These are phyloP conservation scores for Drosophila vallismaia DNA, from an alignment of 2,888 invertebrate genomes.

Conservation along the genomic window DNA sequence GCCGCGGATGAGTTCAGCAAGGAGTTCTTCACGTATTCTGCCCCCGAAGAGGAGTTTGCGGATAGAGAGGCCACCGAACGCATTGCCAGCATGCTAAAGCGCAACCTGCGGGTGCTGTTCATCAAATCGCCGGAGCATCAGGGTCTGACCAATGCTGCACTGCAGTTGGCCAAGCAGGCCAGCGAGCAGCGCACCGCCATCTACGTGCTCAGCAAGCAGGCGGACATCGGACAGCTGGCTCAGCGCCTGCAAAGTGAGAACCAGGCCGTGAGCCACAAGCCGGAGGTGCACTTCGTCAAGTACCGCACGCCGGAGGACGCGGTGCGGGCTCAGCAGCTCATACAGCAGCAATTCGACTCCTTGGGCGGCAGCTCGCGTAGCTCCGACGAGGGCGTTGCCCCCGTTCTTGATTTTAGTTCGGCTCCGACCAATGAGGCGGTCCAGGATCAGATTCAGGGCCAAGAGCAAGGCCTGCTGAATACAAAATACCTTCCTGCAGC, in stretches of 20 bases:
- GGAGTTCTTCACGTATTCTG: constrained; percentile 77
- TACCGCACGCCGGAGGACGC: constrained; percentile 81
- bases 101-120: constrained; percentile 79
- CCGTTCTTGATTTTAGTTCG: constrained; percentile 73
- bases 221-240: constrained; percentile 68
- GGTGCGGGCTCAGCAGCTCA: constrained; percentile 75
- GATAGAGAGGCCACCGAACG: constrained; percentile 62
- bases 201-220: constrained; percentile 79
- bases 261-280: constrained; percentile 64
- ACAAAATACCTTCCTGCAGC: constrained; percentile 62
- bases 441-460: constrained; percentile 3
- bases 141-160: constrained; percentile 69
- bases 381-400: constrained; percentile 77
- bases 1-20: constrained; percentile 71
- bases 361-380: constrained; percentile 73
- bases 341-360: constrained; percentile 77
- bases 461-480: constrained; percentile 10
- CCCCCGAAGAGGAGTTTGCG: constrained; percentile 78
- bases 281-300: constrained; percentile 80
- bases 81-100: constrained; percentile 69
- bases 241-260: constrained; percentile 66
- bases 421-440: constrained; percentile 24
- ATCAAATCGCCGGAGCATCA: constrained; percentile 81
- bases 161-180: constrained; percentile 74
- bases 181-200: constrained; percentile 79